Conservation (phyloP, 2,888 invertebrate species). For the Brachynemurus nebulosus region DNA sequence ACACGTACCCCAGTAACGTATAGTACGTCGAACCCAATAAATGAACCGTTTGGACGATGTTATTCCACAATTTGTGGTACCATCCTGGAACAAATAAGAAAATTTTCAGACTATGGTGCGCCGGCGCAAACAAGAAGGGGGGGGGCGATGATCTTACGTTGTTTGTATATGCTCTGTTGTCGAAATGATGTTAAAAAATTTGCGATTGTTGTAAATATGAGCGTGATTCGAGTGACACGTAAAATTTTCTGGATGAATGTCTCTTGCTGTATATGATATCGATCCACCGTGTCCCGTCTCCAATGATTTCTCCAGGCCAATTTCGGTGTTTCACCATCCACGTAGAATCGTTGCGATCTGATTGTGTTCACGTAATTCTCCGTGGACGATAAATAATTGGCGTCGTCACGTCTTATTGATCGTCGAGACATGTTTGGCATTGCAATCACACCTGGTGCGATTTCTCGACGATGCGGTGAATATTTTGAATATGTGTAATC, state of each 20-base stretch:
- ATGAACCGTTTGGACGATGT: background rate
- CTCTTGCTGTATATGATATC: constrained; percentile 16
- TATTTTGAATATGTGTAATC: constrained; percentile 78
- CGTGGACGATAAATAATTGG: background rate
- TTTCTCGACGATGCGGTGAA: constrained; percentile 67
- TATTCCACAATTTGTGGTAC: constrained; percentile 5
- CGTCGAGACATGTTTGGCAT: constrained; percentile 84
- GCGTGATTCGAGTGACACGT: constrained; percentile 1
- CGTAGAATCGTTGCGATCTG: no score
- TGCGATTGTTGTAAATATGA: constrained; percentile 4
- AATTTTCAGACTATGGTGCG: no score
- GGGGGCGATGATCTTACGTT: no score
- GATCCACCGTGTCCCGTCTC: constrained; percentile 21
- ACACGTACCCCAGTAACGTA: constrained; percentile 25
- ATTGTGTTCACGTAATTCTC: no score
- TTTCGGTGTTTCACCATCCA: background rate
- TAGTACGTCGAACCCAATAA: constrained; percentile 19
- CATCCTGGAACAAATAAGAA: constrained; percentile 5
- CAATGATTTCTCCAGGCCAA: no score
- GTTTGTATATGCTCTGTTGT: background rate
- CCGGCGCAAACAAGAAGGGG: no score
- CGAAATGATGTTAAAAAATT: background rate
- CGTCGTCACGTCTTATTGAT: constrained; percentile 34
- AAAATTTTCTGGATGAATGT: background rate
- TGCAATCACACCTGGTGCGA: constrained; percentile 64